Conservation (phyloP, 2,888 invertebrate genomes). For the Prosopocoilus inquinatus region DNA sequence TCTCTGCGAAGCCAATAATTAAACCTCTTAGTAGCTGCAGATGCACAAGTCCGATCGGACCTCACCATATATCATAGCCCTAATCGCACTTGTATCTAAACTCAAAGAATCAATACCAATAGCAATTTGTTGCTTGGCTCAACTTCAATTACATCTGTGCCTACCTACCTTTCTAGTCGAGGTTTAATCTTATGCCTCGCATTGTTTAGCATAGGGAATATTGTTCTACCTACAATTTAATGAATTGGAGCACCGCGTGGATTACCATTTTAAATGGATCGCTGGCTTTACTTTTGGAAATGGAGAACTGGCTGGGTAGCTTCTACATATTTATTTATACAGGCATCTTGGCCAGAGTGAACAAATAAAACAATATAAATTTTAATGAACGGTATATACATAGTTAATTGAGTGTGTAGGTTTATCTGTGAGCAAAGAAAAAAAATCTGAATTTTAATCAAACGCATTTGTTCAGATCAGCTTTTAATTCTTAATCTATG, state of each 20-base stretch:
- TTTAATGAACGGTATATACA: no score
- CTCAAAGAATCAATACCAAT: slow-evolving; percentile 27
- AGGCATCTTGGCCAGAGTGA: no score
- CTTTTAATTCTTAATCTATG: no score
- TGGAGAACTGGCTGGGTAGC: no score
- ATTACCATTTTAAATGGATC: slow-evolving; percentile 2
- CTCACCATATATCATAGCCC: slow-evolving; percentile 28
- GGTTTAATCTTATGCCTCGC: slow-evolving; percentile 12
- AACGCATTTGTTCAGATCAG: no score
- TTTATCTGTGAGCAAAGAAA: no score
- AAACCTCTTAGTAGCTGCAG: slow-evolving; percentile 29
- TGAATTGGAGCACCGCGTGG: neutral
- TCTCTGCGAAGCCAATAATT: slow-evolving; percentile 26
- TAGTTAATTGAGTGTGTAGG: no score
- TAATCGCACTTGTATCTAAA: slow-evolving; percentile 26
- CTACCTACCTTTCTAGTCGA: slow-evolving; percentile 19
- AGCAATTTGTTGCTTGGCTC: slow-evolving; percentile 27
- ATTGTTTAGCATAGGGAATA: slow-evolving; percentile 10
- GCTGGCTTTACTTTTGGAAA: slow-evolving; percentile 1
- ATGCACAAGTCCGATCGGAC: slow-evolving; percentile 24
- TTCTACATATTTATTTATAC: no score
- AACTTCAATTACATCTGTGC: slow-evolving; percentile 28
- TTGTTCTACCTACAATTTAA: slow-evolving; percentile 15
- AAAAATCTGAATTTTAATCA: no score
- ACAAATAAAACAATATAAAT: no score